Conservation (phyloP, 2,113 vertebrate genomes). For the Phoxinus phoxinus region DNA sequence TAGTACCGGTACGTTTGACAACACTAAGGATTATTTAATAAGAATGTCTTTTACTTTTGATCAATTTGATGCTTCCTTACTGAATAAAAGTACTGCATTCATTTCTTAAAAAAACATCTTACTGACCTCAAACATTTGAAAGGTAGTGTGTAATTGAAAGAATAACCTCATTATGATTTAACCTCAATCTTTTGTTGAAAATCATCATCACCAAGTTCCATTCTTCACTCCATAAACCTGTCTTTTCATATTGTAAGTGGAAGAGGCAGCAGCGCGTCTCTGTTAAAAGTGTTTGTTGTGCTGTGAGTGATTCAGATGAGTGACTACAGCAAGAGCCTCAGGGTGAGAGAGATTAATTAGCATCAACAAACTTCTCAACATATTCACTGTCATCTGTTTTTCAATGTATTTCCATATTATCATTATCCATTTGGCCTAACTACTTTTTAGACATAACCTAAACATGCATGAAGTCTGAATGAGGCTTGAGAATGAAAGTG, state of each 20-base stretch:
- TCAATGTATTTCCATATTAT: neutral
- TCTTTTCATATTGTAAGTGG: neutral
- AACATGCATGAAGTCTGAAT: neutral
- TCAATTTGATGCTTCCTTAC: no score
- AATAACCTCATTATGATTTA: neutral
- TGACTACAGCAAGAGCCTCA: neutral
- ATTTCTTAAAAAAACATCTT: no score
- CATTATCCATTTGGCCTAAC: neutral
- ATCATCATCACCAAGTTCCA: neutral
- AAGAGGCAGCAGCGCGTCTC: neutral
- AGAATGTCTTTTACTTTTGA: no score
- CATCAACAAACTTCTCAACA: neutral
- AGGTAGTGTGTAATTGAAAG: neutral
- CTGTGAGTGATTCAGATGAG: neutral
- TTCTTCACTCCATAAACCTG: neutral
- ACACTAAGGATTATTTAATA: no score
- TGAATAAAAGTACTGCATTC: no score
- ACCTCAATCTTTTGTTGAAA: neutral
- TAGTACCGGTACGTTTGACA: no score
- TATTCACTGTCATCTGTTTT: neutral
- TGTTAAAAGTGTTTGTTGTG: neutral
- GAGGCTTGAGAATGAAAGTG: neutral
- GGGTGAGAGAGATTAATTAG: neutral
- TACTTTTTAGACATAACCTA: neutral
- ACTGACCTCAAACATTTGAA: no score